phyloP scores from a whole-genome alignment of 2,888 invertebrate genomes.

The Stenotaenia linearis region DNA sequence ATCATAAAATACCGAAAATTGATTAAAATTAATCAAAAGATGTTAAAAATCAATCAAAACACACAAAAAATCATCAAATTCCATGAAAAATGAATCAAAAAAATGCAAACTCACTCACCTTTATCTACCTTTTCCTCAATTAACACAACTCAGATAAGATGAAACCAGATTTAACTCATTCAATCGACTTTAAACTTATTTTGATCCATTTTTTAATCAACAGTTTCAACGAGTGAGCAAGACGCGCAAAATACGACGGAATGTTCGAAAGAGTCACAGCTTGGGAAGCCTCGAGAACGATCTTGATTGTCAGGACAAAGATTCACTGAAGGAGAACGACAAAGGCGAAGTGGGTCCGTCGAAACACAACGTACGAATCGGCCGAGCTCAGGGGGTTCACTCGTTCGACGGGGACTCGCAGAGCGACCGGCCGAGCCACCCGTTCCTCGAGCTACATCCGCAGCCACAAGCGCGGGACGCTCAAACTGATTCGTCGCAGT shows the following conservation, averaged over 20 bases:
- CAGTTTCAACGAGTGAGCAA: constrained; percentile 32
- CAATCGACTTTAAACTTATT: too few relatives aligned
- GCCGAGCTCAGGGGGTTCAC: background rate
- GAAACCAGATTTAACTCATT: too few relatives aligned
- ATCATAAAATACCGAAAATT: too few relatives aligned
- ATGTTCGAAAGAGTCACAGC: constrained; percentile 32
- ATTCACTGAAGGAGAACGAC: constrained; percentile 34
- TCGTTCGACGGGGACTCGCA: constrained; percentile 33
- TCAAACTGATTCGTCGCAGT: constrained; percentile 52
- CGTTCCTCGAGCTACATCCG: constrained; percentile 32
- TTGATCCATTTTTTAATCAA: too few relatives aligned
- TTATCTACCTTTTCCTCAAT: too few relatives aligned
- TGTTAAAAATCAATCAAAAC: background rate
- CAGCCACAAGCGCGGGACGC: constrained; percentile 1
- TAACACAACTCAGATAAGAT: too few relatives aligned
- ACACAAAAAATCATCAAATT: too few relatives aligned
- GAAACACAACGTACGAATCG: background rate
- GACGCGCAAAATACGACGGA: constrained; percentile 30
- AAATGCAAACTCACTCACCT: too few relatives aligned
- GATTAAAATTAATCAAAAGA: too few relatives aligned
- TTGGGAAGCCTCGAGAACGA: constrained; percentile 30
- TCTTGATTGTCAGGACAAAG: constrained; percentile 17
- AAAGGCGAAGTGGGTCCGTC: background rate
- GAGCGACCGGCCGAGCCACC: constrained; percentile 28
- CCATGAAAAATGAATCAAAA: too few relatives aligned